Evolutionary conservation across 2,113 vertebrate genomes (phyloP), one percentile per base, ranked within the genome.

Genomic region (Sinocyclocheilus anshuiensis): DNA sequence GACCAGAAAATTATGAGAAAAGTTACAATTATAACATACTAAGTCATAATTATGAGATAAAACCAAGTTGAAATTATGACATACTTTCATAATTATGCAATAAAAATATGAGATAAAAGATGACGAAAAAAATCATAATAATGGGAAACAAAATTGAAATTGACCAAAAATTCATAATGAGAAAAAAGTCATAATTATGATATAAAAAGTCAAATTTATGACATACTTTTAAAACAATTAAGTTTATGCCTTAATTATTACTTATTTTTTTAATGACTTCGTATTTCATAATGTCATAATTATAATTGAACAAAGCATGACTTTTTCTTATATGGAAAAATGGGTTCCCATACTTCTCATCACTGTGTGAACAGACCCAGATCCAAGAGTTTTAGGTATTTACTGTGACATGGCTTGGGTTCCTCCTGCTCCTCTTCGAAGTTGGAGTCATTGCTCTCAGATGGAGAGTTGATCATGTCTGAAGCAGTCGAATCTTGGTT

Each of bases 351-450:
- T n/a, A 8, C 29, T n/a, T 55, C 26, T 39, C 33, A 76, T 48
- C 2, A 76, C 6, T 16, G 74, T 77, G 18, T 26, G 29, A 72
- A 16, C 59, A 61, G n/a, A 33, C 29, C 12, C 26, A 7, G 69
- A 72, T 20, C 7, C 33, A 72, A 4, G n/a, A 50, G 6, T 50
- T 50, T 48, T 18, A 9, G 50, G 33, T 83, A 77, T 92, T 94
- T 93, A 93, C 95, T 95, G 89, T 22, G 88, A 91, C 55, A 85
- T 90, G 61, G 77, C 94, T 77, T 88, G 74, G 80, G n/a, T 16
- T 89, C 90, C n/a, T 93, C 89, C 53, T 91, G 85, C 0, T 92
- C 90, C 22, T 92, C 89, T 22, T 92, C 89, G 18, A 87, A 88
- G 50, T 91, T 85, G 36, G 90, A 90, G 76, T 88, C 88, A 67